Evolutionary conservation across 2,888 invertebrate species (phyloP).

Genomic region (Tenthredo scrophulariae): DNA sequence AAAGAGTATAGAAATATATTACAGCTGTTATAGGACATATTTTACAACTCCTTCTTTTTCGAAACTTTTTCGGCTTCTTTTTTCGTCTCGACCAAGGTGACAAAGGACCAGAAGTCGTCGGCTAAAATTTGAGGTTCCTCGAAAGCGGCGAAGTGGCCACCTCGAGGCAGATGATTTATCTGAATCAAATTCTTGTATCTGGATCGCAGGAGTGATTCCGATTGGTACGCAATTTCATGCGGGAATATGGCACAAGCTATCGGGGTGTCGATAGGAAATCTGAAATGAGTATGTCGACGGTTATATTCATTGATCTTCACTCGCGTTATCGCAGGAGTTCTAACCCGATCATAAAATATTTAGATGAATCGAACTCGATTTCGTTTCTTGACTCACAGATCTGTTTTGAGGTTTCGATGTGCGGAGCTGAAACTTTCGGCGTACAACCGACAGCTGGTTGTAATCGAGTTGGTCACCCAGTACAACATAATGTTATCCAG

Average conservation of each 20-base stretch:
- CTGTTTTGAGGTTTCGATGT: conserved; percentile 70
- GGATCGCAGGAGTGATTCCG: conserved; percentile 81
- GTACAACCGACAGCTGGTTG: conserved; percentile 88
- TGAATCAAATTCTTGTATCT: conserved; percentile 86
- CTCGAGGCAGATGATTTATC: conserved; percentile 83
- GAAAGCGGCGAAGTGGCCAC: conserved; percentile 93
- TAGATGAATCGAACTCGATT: conserved; percentile 19
- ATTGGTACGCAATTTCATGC: conserved; percentile 83
- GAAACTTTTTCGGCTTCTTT: background rate
- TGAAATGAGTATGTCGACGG: conserved; percentile 74
- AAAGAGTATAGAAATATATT: background rate
- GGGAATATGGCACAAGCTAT: conserved; percentile 88
- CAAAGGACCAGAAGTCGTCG: conserved; percentile 42
- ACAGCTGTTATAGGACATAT: background rate
- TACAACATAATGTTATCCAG: conserved; percentile 91
- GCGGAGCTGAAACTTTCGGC: conserved; percentile 81
- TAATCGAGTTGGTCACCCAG: conserved; percentile 87
- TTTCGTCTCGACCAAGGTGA: conserved; percentile 52
- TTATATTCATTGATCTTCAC: conserved; percentile 6
- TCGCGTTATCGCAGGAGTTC: background rate
- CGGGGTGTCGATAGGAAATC: conserved; percentile 85
- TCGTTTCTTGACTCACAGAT: conserved; percentile 75
- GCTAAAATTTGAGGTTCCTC: conserved; percentile 79
- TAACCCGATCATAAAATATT: background rate
- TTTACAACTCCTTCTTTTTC: background rate